A percentile compares a stretch with the other conserved stretches of the same genome.
Evolutionary conservation across 2,113 vertebrate genomes (phyloP).

Genomic region (Chaenocephalus aceratus): DNA sequence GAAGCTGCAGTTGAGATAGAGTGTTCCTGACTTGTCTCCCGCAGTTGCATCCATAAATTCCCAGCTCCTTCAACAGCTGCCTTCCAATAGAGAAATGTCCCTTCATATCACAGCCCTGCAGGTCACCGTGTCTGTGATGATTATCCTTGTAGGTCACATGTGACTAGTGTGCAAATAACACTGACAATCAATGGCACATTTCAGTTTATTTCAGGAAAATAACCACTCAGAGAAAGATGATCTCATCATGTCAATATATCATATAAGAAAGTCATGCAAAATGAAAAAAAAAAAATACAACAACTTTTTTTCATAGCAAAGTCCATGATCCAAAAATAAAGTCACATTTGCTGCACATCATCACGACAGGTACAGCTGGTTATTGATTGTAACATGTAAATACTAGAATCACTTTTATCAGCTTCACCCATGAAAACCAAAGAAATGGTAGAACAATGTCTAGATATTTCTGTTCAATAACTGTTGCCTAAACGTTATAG

Average conservation of each 20-base stretch:
- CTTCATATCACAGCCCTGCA: neutral
- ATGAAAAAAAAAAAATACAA: neutral
- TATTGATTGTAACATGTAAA: conserved; percentile 8
- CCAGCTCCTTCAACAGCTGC: conserved; percentile 19
- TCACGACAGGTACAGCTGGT: neutral
- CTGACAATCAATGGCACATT: conserved; percentile 26
- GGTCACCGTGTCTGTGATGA: neutral
- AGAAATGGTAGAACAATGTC: neutral
- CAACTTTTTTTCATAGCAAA: neutral
- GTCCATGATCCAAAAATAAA: conserved; percentile 1
- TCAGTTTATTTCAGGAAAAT: conserved; percentile 1
- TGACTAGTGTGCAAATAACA: neutral
- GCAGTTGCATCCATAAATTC: conserved; percentile 37
- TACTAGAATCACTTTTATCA: neutral
- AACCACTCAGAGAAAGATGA: conserved; percentile 8
- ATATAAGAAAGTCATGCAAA: conserved; percentile 21
- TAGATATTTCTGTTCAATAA: neutral
- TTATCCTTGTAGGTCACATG: conserved; percentile 13
- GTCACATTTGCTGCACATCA: neutral
- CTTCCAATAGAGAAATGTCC: neutral
- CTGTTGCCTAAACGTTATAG: neutral
- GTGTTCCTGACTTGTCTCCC: conserved; percentile 32
- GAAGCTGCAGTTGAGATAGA: conserved; percentile 34
- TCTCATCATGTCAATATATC: conserved; percentile 3
- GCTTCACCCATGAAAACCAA: neutral